Conservation (phyloP, 1,140 invertebrate genomes). For the Mylabris phalerata region DNA sequence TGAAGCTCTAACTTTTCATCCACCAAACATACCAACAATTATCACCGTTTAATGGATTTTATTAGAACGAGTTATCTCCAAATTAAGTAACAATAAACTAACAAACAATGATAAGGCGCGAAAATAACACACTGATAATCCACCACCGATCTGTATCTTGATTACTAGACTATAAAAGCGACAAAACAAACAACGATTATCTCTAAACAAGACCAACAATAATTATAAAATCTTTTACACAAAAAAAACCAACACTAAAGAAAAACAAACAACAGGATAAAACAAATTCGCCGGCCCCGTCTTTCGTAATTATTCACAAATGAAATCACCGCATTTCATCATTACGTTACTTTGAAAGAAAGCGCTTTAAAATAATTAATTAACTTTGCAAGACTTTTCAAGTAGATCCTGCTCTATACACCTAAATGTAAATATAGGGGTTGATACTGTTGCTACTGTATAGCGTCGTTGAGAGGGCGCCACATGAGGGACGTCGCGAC, state of each 20-base stretch:
- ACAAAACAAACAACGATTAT: background rate
- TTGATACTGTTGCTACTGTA: slow-evolving; percentile 16
- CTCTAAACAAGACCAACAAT: slow-evolving; percentile 7
- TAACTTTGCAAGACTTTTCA: slow-evolving; percentile 36
- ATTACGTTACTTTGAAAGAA: background rate
- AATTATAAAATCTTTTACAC: no score
- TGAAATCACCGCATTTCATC: no score
- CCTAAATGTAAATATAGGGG: slow-evolving; percentile 5
- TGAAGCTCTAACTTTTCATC: no score
- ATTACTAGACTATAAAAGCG: no score
- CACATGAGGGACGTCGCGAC: slow-evolving; percentile 31
- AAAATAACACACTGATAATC: no score
- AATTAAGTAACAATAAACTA: background rate
- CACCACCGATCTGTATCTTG: no score
- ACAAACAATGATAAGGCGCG: background rate
- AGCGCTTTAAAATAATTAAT: slow-evolving; percentile 38
- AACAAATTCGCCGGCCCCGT: no score
- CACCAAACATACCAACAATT: no score
- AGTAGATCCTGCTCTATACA: slow-evolving; percentile 15
- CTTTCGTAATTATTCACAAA: no score
- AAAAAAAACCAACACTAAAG: no score
- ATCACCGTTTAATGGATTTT: no score
- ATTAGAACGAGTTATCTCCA: background rate
- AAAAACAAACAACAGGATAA: no score
- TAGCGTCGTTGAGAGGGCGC: slow-evolving; percentile 21